Percentiles rank a stretch among this genome's conserved stretches.
Evolutionary conservation across 2,797 vertebrate genomes (phyloP).

Genomic region (Cossypha niveicapilla): DNA sequence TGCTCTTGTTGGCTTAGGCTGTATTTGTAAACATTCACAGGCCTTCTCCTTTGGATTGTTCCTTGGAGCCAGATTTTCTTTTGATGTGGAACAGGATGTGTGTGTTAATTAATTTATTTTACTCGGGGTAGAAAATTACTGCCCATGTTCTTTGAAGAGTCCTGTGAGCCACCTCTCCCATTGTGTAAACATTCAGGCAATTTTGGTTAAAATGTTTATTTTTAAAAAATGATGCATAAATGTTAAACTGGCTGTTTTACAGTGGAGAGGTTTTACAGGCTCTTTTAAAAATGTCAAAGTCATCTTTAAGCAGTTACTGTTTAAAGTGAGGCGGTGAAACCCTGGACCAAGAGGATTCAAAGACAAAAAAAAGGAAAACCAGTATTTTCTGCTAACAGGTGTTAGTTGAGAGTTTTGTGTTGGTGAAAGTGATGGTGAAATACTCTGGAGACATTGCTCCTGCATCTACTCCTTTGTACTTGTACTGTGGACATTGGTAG

Average conservation of each 20-base stretch:
- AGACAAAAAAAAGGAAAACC: background rate
- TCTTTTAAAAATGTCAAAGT: conserved; percentile 37
- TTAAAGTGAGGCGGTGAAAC: background rate
- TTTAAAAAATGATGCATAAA: conserved; percentile 8
- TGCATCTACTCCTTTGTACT: background rate
- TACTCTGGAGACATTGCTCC: background rate
- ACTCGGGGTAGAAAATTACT: conserved; percentile 40
- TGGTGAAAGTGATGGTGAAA: background rate
- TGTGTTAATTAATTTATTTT: conserved; percentile 57
- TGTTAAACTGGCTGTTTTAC: conserved; percentile 33
- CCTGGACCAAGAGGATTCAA: background rate
- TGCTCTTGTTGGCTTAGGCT: background rate
- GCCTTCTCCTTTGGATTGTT: conserved; percentile 32
- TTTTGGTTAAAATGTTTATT: conserved; percentile 56
- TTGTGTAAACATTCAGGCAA: conserved; percentile 40
- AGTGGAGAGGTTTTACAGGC: conserved; percentile 5
- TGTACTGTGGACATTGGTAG: background rate
- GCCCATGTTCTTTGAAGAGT: conserved; percentile 45
- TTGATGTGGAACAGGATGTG: conserved; percentile 61
- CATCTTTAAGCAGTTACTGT: conserved; percentile 22
- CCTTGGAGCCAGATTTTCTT: conserved; percentile 47
- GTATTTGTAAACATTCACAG: conserved; percentile 44
- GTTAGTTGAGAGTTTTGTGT: background rate
- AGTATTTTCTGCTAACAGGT: conserved; percentile 17
- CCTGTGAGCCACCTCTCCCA: conserved; percentile 18